Evolutionary conservation across 2,888 invertebrate species (phyloP).

Genomic region (Rhabditoides inermis): DNA sequence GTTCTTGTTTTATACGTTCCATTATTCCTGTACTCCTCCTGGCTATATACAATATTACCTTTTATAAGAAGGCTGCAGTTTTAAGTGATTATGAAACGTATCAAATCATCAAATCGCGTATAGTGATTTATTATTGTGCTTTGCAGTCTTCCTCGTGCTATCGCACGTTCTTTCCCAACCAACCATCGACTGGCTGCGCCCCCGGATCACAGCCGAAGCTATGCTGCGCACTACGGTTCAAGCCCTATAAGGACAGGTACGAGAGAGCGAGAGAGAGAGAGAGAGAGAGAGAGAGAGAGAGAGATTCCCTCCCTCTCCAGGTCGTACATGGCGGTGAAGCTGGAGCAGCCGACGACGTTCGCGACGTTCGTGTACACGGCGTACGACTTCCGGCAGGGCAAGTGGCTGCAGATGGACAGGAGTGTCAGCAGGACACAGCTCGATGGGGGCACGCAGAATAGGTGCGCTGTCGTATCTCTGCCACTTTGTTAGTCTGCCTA

Average conservation of each 20-base stretch:
- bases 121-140: not conserved
- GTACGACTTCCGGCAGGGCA: constrained; percentile 30
- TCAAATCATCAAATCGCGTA: too few relatives aligned
- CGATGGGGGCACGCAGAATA: constrained; percentile 42
- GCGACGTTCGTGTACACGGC: constrained; percentile 46
- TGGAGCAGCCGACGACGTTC: constrained; percentile 43
- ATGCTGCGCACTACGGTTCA: constrained; percentile 41
- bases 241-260: constrained; percentile 23
- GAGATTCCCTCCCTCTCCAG: too few relatives aligned
- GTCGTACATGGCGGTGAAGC: constrained; percentile 40
- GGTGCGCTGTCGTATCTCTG: constrained; percentile 6
- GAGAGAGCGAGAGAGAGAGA: too few relatives aligned
- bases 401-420: constrained; percentile 44
- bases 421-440: constrained; percentile 36
- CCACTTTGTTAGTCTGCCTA: not conserved
- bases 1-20: too few relatives aligned
- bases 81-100: too few relatives aligned
- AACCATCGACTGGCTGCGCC: constrained; percentile 39
- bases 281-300: too few relatives aligned
- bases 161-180: constrained; percentile 50
- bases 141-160: constrained; percentile 34
- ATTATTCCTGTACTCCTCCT: too few relatives aligned
- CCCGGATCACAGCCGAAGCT: constrained; percentile 34
- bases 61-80: too few relatives aligned
- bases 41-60: too few relatives aligned